phyloP scores from a whole-genome alignment of 1,140 invertebrate genomes.

The Philopotamus ludificatus region DNA sequence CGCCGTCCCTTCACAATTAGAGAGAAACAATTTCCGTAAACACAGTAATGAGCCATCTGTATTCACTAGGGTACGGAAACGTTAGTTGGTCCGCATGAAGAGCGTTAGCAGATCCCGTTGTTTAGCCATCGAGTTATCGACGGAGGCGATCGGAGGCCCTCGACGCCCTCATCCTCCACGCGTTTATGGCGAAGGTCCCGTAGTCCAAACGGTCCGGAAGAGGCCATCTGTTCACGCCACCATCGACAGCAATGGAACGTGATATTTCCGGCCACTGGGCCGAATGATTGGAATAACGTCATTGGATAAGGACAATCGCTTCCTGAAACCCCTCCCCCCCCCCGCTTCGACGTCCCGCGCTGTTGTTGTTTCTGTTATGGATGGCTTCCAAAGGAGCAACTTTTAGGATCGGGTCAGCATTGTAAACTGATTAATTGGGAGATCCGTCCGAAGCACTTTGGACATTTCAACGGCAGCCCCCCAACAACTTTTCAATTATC shows the following conservation, averaged over 20 bases:
- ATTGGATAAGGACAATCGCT: not conserved
- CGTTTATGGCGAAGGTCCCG: not conserved
- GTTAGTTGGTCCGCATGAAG: too few species aligned
- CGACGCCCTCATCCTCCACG: not conserved
- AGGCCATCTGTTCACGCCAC: constrained; percentile 17
- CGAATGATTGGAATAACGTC: constrained; percentile 21
- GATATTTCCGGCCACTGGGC: constrained; percentile 27
- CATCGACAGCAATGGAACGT: constrained; percentile 16
- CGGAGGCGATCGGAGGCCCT: not conserved
- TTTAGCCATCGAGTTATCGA: not conserved
- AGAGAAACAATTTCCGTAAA: too few species aligned
- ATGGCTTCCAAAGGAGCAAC: not conserved
- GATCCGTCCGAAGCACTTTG: not conserved
- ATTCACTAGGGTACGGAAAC: too few species aligned
- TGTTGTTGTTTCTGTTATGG: not conserved
- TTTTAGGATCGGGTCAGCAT: not conserved
- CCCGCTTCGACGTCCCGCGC: not conserved
- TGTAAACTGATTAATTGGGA: not conserved
- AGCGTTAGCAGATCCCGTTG: too few species aligned
- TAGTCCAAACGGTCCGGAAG: constrained; percentile 19
- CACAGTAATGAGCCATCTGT: too few species aligned
- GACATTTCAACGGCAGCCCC: not conserved
- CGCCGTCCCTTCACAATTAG: too few species aligned
- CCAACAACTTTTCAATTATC: not conserved
- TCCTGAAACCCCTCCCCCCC: not conserved